These are phyloP conservation scores for Esox masquinongy DNA, from an alignment of 2,797 vertebrate species.

Conservation along the genomic window DNA sequence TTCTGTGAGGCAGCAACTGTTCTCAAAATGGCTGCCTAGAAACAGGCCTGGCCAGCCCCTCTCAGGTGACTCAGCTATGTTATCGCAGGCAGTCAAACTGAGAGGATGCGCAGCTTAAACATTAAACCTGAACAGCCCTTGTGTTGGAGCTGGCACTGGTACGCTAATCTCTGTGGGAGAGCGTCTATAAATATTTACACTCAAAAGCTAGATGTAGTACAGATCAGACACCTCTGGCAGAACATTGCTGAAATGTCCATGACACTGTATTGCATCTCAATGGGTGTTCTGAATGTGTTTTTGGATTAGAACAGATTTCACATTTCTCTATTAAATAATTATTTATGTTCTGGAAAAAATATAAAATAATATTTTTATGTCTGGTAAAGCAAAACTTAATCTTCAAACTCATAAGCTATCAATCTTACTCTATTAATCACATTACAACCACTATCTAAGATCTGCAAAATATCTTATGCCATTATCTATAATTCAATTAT, in stretches of 20 bases:
- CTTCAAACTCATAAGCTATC: conserved; percentile 36
- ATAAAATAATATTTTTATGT: background rate
- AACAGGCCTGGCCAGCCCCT: conserved; percentile 37
- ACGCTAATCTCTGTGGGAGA: conserved; percentile 51
- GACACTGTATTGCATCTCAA: conserved; percentile 2
- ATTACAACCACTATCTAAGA: conserved; percentile 49
- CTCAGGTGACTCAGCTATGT: conserved; percentile 56
- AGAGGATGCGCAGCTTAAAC: background rate
- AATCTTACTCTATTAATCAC: conserved; percentile 38
- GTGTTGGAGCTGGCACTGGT: conserved; percentile 26
- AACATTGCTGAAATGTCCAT: conserved; percentile 4
- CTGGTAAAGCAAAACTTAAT: conserved; percentile 20
- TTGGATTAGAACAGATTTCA: conserved; percentile 27
- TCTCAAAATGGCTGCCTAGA: conserved; percentile 53
- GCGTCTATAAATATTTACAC: conserved; percentile 26
- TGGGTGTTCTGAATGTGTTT: conserved; percentile 10
- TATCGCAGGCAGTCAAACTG: conserved; percentile 8
- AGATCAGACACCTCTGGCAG: conserved; percentile 10
- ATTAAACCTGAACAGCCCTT: conserved; percentile 38
- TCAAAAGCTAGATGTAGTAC: conserved; percentile 6
- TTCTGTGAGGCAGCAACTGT: conserved; percentile 29
- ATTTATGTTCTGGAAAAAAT: background rate
- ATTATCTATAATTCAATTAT: conserved; percentile 58
- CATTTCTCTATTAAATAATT: background rate
- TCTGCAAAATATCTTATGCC: conserved; percentile 48